Evolutionary conservation across 2,888 invertebrate genomes (phyloP), one percentile per base, ranked within the genome.

Genomic region (Drosophila meridionalis): DNA sequence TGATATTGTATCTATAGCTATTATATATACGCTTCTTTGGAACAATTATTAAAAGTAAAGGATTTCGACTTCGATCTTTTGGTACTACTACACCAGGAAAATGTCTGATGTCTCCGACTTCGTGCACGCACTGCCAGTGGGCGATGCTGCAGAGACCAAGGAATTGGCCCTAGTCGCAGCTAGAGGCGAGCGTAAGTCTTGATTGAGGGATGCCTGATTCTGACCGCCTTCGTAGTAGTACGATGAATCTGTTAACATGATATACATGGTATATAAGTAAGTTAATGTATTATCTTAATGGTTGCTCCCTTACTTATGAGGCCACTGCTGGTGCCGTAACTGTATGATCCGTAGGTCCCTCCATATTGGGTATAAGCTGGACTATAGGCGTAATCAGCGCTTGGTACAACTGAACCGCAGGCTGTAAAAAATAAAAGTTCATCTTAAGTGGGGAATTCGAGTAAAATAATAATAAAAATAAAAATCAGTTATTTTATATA

Each of bases 141-240:
- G 96, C 48, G 96, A 96, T 52, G 96, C 95, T 38, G 96, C 96
- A 69, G 95, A 95, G 8, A 95, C 95, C 67, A 96, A 93, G 34
- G 95, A 96, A 91, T 95, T 96, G 36, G 96, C 96, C 78, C 96
- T 93, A 45, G 96, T 96, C 32, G 96, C 96, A 73, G 96, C 96
- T 83, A 96, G 92, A 63, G 96, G 96, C 74, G 95, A 95, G 70
- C 96, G 94, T 89, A 95, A 95, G 78, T 95, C 95, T 82, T 94
- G 94, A 87, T 95, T 95, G 52, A 92, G 84, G 42, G 86, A 81
- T 64, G 85, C 75, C 65, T 92, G 92, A 57, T 87, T 79, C 72
- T 91, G 92, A 4, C 91, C 88, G 86, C 94, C 93, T 83, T 94
- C 94, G 89, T 95, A 95, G 87, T 95, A 96, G 91, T 95, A 96